Base-by-base conservation (phyloP, 2,888 invertebrate species). In the Paralinhomoeus sp. region DNA sequence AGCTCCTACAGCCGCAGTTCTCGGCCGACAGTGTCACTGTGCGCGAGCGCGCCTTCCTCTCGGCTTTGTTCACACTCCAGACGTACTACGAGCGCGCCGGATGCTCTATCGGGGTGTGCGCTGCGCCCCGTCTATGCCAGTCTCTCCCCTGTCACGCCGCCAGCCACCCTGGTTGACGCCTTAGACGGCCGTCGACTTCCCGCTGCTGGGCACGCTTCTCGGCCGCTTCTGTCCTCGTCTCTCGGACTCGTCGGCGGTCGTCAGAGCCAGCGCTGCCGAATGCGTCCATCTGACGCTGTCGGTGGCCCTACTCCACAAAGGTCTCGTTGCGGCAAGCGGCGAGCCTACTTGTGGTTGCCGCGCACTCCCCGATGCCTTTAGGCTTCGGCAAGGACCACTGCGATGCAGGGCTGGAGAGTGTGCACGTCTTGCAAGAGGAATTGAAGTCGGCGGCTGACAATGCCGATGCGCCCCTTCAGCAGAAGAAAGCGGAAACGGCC, bases 141-240 rank as follows among this genome's bases (percentile, higher is more conserved):
- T n/a, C n/a, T n/a, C n/a, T n/a, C n/a, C n/a, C n/a, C n/a, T n/a
- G n/a, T n/a, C n/a, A n/a, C n/a, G n/a, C n/a, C n/a, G n/a, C n/a
- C n/a, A n/a, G n/a, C n/a, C n/a, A n/a, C n/a, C n/a, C n/a, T n/a
- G n/a, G n/a, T n/a, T n/a, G n/a, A n/a, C n/a, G n/a, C n/a, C 47
- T 31, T 43, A 53, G 47, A 50, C 49, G 17, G 59, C 59, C 2
- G 50, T 53, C 1, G 61, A 60, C 24, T 61, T 60, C 45, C 40
- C 48, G 15, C 55, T 57, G 12, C 48, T 61, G 37, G 52, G 54
- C 45, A 53, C 52, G 9, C 47, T 60, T 12, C 45, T 62, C 18
- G 61, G 54, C 22, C 52, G 60, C 17, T 48, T 59, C 20, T 49
- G 56, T 20, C 61, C 61, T 3, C 52, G 61, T 22, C 50, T 60